Percentiles rank a stretch among this genome's conserved stretches.
Evolutionary conservation across 2,797 vertebrate genomes (phyloP).

Genomic region (Ctenopoma kingsleyae): DNA sequence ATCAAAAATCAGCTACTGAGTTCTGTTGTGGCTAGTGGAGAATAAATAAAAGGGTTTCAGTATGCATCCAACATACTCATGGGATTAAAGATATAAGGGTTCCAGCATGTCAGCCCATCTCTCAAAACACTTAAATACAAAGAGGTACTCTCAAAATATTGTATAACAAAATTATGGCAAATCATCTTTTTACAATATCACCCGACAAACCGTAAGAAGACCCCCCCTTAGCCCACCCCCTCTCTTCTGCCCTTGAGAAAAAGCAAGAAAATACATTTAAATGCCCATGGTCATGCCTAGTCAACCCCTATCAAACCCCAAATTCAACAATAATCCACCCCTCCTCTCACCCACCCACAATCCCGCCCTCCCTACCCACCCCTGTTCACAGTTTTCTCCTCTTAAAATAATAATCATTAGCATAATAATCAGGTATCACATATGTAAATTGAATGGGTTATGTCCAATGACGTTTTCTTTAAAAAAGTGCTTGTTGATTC

Average conservation of each 20-base stretch:
- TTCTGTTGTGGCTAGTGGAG: constrained; percentile 69
- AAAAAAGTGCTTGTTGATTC: constrained; percentile 88
- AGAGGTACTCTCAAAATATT: constrained; percentile 83
- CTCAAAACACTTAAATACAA: constrained; percentile 85
- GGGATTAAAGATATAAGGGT: constrained; percentile 58
- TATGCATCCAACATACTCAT: constrained; percentile 67
- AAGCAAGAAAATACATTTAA: constrained; percentile 74
- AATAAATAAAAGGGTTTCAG: constrained; percentile 79
- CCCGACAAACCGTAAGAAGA: constrained; percentile 72
- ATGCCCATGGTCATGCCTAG: constrained; percentile 75
- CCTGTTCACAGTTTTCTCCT: constrained; percentile 85
- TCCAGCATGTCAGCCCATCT: constrained; percentile 80
- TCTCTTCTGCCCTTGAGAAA: constrained; percentile 58
- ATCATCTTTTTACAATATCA: constrained; percentile 76
- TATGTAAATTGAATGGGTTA: constrained; percentile 77
- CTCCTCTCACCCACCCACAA: not conserved
- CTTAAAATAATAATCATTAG: constrained; percentile 76
- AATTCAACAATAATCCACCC: constrained; percentile 50
- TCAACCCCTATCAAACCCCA: constrained; percentile 56
- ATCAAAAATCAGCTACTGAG: constrained; percentile 41
- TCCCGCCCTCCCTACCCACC: constrained; percentile 29
- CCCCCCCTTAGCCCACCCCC: constrained; percentile 1
- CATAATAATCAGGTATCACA: constrained; percentile 73
- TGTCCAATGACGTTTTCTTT: constrained; percentile 80
- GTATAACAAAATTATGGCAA: constrained; percentile 84